Evolutionary conservation across 2,888 invertebrate species (phyloP), one percentile per base, ranked within the genome.

Genomic region (Glyphotaelius pellucidus): DNA sequence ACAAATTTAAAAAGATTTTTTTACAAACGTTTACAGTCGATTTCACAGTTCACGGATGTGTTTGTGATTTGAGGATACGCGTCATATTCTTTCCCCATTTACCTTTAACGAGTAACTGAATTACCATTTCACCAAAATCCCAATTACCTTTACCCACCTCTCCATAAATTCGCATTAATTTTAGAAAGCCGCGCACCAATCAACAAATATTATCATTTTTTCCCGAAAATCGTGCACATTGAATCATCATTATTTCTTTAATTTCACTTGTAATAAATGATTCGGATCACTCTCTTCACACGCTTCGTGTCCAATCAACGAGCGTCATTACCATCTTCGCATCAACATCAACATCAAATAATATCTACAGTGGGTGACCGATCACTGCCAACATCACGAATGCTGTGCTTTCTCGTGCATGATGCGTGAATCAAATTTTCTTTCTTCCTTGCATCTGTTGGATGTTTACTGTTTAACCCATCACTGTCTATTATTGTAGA

Each of bases 251-350:
- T 67, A 67, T 67, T 25, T 67, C 25, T 25, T 67, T 25, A 25
- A 67, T 67, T 67, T 67, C 67, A 67, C 67, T 67, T 67, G 25
- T 67, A 67, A 67, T 67, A 67, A 67, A 67, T 67, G 67, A 67
- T 83, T 35, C 25, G 83, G 83, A 83, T 83, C 83, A 83, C 83
- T 83, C 38, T 83, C 83, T 32, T 83, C 83, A 83, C 83, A 83
- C 83, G 25, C 15, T 38, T 83, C 83, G 83, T 83, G 83, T 83
- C 83, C 83, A 83, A 35, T 32, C 83, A 38, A 25, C 25, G 83
- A 11, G 9, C 83, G 35, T 83, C 83, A 32, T 38, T 32, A 38
- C 35, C 83, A 67, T 67, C 67, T 25, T 7, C 67, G 67, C 25
- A 67, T 67, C 67, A 67, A 67, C 67, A 67, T 67, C 67, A 67